Percentiles rank a stretch among this genome's conserved stretches.
phyloP scores from a whole-genome alignment of 2,888 invertebrate genomes.

The Dicranocentrus wangi region DNA sequence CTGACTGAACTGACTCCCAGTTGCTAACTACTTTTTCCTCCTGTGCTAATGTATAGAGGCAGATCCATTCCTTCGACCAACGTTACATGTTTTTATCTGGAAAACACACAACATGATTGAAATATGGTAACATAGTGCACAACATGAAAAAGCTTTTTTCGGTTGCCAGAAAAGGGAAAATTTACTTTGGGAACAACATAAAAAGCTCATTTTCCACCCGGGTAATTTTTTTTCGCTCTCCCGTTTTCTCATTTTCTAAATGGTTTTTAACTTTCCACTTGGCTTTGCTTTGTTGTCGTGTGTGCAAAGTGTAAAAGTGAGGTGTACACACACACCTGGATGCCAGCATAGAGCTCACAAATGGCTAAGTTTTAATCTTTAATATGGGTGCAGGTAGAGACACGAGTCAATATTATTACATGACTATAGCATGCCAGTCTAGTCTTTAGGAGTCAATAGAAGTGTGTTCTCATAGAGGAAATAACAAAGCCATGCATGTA shows the following conservation, averaged over 20 bases:
- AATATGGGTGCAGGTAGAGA: too few species aligned
- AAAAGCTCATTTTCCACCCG: constrained; percentile 14
- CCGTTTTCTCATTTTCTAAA: constrained; percentile 2
- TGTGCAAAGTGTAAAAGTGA: too few species aligned
- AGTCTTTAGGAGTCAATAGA: neutral
- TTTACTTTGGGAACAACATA: neutral
- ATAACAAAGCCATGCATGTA: neutral
- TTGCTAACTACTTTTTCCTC: constrained; percentile 4
- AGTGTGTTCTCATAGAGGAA: neutral
- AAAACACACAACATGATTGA: neutral
- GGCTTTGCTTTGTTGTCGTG: neutral
- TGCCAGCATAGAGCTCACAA: neutral
- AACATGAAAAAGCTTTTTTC: neutral
- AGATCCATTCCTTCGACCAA: neutral
- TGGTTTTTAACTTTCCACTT: constrained; percentile 1
- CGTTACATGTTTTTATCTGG: neutral
- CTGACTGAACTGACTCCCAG: too few species aligned
- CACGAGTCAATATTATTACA: neutral
- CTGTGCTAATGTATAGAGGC: neutral
- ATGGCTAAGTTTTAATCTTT: too few species aligned
- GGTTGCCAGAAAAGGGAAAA: neutral
- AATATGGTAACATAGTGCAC: too few species aligned
- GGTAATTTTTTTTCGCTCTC: neutral
- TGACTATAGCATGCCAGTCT: neutral
- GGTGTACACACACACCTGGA: neutral